A percentile compares a stretch with the other conserved stretches of the same genome.
These are phyloP conservation scores for Macrocentrus cingulum DNA, from an alignment of 1,140 invertebrate genomes.

Conservation along the genomic window DNA sequence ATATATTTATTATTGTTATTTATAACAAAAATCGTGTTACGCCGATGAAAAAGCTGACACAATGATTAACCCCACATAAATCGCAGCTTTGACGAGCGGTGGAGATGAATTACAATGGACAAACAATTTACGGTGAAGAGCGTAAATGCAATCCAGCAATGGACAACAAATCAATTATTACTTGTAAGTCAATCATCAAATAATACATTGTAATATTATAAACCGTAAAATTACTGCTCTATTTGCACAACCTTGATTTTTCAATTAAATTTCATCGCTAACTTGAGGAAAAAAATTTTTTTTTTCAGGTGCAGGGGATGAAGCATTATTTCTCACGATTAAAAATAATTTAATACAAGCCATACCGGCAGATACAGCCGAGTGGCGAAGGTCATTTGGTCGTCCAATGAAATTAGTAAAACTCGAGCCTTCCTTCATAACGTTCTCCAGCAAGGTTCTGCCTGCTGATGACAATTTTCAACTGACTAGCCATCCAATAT, in stretches of 20 bases:
- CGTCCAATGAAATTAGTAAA: constrained; percentile 80
- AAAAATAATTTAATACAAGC: constrained; percentile 75
- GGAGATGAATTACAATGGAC: constrained; percentile 56
- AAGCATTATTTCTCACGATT: constrained; percentile 81
- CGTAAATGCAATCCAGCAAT: constrained; percentile 40
- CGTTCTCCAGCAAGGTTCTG: constrained; percentile 73
- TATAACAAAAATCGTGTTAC: too few relatives aligned
- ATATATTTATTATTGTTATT: too few relatives aligned
- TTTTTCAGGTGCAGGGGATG: constrained; percentile 81
- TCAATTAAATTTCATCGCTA: too few relatives aligned
- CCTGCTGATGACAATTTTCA: constrained; percentile 73
- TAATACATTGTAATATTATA: neutral
- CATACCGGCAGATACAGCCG: constrained; percentile 81
- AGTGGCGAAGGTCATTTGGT: constrained; percentile 86
- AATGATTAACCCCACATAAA: constrained; percentile 39
- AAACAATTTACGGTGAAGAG: constrained; percentile 40
- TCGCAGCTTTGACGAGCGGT: constrained; percentile 29
- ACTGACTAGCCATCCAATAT: constrained; percentile 82
- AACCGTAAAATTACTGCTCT: constrained; percentile 38
- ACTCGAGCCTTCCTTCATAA: constrained; percentile 81
- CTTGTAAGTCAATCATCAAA: constrained; percentile 45
- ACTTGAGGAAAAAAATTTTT: constrained; percentile 28
- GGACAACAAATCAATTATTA: constrained; percentile 55
- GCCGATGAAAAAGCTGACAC: too few relatives aligned
- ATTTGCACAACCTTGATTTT: too few relatives aligned